Percentiles rank a stretch among this genome's conserved stretches.
Conservation (phyloP, 2,797 vertebrate species). For the Dendrocincla fuliginosa region DNA sequence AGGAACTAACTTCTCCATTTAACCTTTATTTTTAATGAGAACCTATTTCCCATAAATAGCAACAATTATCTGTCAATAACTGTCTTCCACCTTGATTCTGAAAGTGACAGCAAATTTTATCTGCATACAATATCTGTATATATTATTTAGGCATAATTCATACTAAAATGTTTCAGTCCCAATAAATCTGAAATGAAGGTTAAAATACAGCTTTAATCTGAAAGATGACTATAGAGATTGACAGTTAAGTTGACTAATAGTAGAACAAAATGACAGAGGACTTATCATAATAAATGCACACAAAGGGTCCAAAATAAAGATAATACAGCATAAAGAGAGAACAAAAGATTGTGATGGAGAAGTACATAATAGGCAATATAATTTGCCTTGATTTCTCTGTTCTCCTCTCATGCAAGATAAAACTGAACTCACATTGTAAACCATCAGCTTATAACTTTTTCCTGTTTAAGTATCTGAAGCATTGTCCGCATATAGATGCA, state of each 20-base stretch:
- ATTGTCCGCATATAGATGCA: not conserved
- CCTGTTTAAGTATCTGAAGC: not conserved
- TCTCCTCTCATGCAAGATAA: not conserved
- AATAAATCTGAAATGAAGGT: slow-evolving; percentile 17
- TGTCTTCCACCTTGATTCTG: slow-evolving; percentile 1
- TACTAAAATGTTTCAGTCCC: not conserved
- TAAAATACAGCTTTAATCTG: not conserved
- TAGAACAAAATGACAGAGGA: not conserved
- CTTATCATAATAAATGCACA: not conserved
- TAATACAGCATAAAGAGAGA: not conserved
- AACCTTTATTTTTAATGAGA: slow-evolving; percentile 44
- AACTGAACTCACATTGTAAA: not conserved
- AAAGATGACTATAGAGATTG: not conserved
- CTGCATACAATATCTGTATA: not conserved
- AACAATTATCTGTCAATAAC: slow-evolving; percentile 22
- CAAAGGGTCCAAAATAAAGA: not conserved
- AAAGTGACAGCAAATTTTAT: not conserved
- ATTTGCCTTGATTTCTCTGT: not conserved
- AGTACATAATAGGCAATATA: not conserved
- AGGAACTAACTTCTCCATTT: not conserved
- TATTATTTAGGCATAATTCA: slow-evolving; percentile 19
- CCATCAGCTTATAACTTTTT: not conserved
- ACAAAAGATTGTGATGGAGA: not conserved
- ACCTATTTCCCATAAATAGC: slow-evolving; percentile 30
- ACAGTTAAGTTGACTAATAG: not conserved